Base-by-base conservation (phyloP, 2,888 invertebrate species). In the Aphrophora alni region DNA sequence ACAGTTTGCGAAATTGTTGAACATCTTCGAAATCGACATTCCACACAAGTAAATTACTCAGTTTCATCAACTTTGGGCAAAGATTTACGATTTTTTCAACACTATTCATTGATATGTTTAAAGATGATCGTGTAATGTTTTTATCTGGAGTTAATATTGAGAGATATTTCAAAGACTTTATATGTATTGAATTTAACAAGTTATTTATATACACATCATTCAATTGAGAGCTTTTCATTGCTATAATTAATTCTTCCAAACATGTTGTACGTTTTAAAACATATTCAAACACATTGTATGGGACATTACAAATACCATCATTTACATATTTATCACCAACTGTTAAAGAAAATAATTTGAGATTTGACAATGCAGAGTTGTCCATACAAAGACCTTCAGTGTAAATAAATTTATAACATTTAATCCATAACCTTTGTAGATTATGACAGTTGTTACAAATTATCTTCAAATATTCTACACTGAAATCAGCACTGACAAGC, bases 11-110 rank as follows among this genome's bases (percentile, higher is more conserved):
- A 28, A 78, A 38, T 17, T 78, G 73, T 73, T 78, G 73, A 21
- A 78, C 59, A 59, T 78, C 78, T 73, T 78, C 78, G 14, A 78
- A 33, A 33, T 73, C 51, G n/a, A 78, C 78, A 33, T 78, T 73
- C 78, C 78, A 78, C 7, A 78, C 78, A 0, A 78, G 59, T 8
- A 78, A 59, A 21, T 78, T 78, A 59, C 78, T 73, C 21, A 78
- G 24, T 51, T 73, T 70, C 14, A 73, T 73, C 59, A 78, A 51
- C 12, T 78, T 27, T n/a, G 78, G 78, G 21, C 78, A 78, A 2
- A 59, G 21, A 2, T 2, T 21, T 7, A 59, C 21, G 12, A 59
- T 59, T 59, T 21, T 59, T n/a, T 78, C 78, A 21, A 78, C 78
- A 27, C 70, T 78, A 12, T 72, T 12, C 78, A 78, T 78, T 51